Evolutionary conservation across 1,140 invertebrate genomes (phyloP), one percentile per base, ranked within the genome.

Genomic region (Neodiprion fabricii): DNA sequence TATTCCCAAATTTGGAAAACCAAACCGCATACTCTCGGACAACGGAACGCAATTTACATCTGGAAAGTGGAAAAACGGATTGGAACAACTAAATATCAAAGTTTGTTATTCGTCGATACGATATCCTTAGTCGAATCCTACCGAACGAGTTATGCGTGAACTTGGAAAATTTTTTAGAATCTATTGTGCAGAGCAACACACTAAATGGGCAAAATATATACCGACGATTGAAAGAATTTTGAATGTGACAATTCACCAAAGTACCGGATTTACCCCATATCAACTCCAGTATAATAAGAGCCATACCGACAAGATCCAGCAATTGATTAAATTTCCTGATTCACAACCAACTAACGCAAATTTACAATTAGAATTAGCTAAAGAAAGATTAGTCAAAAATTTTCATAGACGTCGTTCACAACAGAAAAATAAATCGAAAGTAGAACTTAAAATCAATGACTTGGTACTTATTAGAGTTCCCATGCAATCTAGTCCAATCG

Each of bases 31-130:
- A 49, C 50, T 78, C 14, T 75, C 71, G 9, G 75, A 79, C 67
- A 67, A 77, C 69, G 77, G 74, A 10, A 77, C 73, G 14, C 75
- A 77, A 67, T 79, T 79, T 70, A 79, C 75, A 2, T 75, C 74
- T 7, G 7, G 40, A 7, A 66, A 61, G 17, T 77, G 75, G 77
- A 68, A 48, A 40, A 72, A 28, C 8, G 40, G 48, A n/a, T 50
- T 79, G n/a, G 73, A 77, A 65, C 9, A 73, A 69, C 0, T 61
- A 12, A 67, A 65, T 11, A 75, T 79, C 12, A 75, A 73, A 61
- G 61, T 75, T 17, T 48, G 71, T 10, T 75, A 53, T 74, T 75
- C 67, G 1, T 76, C 75, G 1, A 72, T 79, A 12, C 28, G 72
- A 0, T 72, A 79, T 67, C 75, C 74, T 5, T 73, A 75, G 49